Percentiles rank a stretch among this genome's conserved stretches.
phyloP scores from a whole-genome alignment of 2,888 invertebrate species.

The Hemaris fuciformis region DNA sequence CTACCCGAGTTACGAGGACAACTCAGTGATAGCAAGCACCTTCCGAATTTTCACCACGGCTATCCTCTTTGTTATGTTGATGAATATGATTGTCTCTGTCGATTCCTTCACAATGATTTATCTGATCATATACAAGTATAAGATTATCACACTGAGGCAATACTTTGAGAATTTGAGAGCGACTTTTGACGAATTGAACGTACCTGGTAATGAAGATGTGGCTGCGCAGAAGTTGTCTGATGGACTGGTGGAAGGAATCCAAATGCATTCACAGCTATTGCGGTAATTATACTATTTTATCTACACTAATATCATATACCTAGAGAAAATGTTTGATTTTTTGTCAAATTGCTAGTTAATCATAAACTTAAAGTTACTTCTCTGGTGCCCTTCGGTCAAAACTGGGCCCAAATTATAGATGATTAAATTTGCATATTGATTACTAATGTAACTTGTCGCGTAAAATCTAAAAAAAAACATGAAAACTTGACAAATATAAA shows the following conservation, averaged over 20 bases:
- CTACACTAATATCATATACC: too few relatives aligned
- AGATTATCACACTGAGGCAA: conserved; percentile 61
- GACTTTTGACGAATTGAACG: conserved; percentile 44
- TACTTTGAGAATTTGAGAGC: conserved; percentile 57
- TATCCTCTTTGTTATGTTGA: conserved; percentile 49
- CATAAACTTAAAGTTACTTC: too few relatives aligned
- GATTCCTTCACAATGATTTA: conserved; percentile 58
- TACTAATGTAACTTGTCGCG: too few relatives aligned
- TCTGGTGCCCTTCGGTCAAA: too few relatives aligned
- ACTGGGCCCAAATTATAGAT: too few relatives aligned
- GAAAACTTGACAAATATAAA: too few relatives aligned
- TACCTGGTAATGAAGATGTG: conserved; percentile 30
- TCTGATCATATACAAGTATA: conserved; percentile 67
- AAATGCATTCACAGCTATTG: conserved; percentile 62
- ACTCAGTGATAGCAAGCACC: conserved; percentile 43
- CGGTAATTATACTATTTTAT: conserved; percentile 38
- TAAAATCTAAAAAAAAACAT: too few relatives aligned
- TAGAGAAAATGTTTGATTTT: too few relatives aligned
- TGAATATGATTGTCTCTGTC: conserved; percentile 61
- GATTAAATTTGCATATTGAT: too few relatives aligned
- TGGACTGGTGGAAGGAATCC: conserved; percentile 60
- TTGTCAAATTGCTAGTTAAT: too few relatives aligned
- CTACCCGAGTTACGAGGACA: conserved; percentile 57
- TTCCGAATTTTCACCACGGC: conserved; percentile 50
- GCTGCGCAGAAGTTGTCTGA: conserved; percentile 49